These are phyloP conservation scores for Phoebastria nigripes DNA, from an alignment of 2,797 vertebrate genomes.

Conservation along the genomic window DNA sequence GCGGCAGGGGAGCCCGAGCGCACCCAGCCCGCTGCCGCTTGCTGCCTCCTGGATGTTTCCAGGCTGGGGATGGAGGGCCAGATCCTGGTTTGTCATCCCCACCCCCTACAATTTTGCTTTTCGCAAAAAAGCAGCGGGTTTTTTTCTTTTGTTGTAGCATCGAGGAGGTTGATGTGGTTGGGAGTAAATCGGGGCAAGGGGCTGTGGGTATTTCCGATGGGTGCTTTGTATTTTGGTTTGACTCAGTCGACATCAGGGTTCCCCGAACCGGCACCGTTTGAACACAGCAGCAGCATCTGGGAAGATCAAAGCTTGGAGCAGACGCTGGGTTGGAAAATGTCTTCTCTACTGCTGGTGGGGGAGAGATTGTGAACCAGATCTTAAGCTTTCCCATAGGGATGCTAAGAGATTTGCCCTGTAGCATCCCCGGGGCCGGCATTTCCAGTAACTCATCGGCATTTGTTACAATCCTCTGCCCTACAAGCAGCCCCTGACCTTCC, in stretches of 20 bases:
- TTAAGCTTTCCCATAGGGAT: conserved; percentile 44
- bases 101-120: background rate
- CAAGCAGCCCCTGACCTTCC: background rate
- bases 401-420: conserved; percentile 31
- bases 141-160: background rate
- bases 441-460: background rate
- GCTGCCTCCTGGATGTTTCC: background rate
- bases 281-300: background rate
- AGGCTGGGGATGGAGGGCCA: background rate
- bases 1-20: fast-evolving
- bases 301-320: conserved; percentile 57
- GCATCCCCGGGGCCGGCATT: background rate
- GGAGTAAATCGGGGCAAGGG: background rate
- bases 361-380: conserved; percentile 38
- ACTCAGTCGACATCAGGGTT: background rate
- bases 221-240: background rate
- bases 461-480: background rate
- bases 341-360: background rate
- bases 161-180: background rate
- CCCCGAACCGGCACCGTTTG: background rate
- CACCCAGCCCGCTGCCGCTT: background rate
- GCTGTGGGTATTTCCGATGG: background rate
- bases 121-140: background rate
- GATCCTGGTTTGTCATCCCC: background rate
- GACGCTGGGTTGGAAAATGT: background rate